Percentiles rank a stretch among this genome's conserved stretches.
phyloP scores from a whole-genome alignment of 1,140 invertebrate species.

The Whitmania pigra region DNA sequence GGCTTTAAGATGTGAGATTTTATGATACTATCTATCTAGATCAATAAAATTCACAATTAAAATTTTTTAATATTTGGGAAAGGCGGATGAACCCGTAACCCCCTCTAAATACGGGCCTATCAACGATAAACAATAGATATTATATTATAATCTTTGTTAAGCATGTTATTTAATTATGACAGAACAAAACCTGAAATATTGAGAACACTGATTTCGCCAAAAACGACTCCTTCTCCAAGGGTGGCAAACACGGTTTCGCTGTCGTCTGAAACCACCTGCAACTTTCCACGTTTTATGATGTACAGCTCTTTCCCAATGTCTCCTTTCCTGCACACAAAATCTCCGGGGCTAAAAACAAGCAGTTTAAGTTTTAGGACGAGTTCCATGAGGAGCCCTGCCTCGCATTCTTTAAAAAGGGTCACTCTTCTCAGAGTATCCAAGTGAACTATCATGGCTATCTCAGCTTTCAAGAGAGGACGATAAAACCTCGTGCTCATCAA shows the following conservation, averaged over 20 bases:
- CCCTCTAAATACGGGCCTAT: no score
- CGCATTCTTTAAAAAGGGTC: constrained; percentile 71
- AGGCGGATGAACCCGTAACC: no score
- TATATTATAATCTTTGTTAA: background rate
- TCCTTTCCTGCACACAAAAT: constrained; percentile 89
- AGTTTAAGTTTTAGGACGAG: constrained; percentile 77
- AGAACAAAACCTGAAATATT: constrained; percentile 61
- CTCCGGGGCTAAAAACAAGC: constrained; percentile 86
- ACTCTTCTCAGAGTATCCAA: constrained; percentile 52
- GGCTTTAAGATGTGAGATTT: no score
- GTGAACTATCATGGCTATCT: constrained; percentile 29
- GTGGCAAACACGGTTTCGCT: constrained; percentile 71
- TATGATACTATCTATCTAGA: no score
- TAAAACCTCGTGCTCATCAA: constrained; percentile 26
- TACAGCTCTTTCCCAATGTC: constrained; percentile 96
- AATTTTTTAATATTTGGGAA: no score
- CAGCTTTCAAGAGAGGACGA: constrained; percentile 25
- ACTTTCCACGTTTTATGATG: constrained; percentile 74
- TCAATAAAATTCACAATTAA: no score
- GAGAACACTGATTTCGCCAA: constrained; percentile 72
- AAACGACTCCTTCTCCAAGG: constrained; percentile 75
- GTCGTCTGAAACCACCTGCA: constrained; percentile 74
- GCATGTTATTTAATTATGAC: background rate
- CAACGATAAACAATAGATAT: background rate
- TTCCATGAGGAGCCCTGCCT: constrained; percentile 80